Evolutionary conservation across 2,888 invertebrate genomes (phyloP), one percentile per base, ranked within the genome.

Genomic region (Pristionchus maxplancki): DNA sequence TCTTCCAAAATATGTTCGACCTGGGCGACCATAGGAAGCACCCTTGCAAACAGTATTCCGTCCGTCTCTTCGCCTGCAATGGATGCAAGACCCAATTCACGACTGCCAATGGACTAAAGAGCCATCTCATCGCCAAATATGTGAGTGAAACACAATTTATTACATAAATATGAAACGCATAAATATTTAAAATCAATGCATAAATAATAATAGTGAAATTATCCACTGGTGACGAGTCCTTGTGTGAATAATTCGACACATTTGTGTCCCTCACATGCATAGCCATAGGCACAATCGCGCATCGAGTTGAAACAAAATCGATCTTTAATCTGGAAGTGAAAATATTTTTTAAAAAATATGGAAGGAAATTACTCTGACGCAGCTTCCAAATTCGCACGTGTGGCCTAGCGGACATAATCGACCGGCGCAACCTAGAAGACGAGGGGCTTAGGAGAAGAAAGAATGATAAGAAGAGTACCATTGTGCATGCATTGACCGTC

Each of bases 221-320:
- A 34, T 67, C 67, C 67, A 5, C n/a, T 67, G 67, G 78, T 17
- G 20, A 44, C 34, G 24, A 44, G 28, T 40, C 24, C 34, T 17
- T 82, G 48, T 6, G 82, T 82, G 82, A 82, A 82, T 50, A 82
- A n/a, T 17, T 87, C 87, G 6, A 87, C 78, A 31, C 87, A 87
- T n/a, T 58, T 50, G 58, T 87, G 20, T 4, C 53, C 40, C 20
- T 87, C 87, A n/a, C 87, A 87, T 24, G 53, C 34, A 53, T 78
- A 87, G 0, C 87, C 87, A 53, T 78, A 87, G 20, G 87, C 87
- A n/a, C 87, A 87, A 40, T 87, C 87, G 15, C 87, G 17, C 87
- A 87, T 87, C 15, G 87, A 74, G 50, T 74, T 78, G 87, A 87
- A 78, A n/a, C 87, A 87, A 24, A 87, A 78, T 20, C 87, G 74